Conservation (phyloP, 2,113 vertebrate species). For the Nerophis ophidion region DNA sequence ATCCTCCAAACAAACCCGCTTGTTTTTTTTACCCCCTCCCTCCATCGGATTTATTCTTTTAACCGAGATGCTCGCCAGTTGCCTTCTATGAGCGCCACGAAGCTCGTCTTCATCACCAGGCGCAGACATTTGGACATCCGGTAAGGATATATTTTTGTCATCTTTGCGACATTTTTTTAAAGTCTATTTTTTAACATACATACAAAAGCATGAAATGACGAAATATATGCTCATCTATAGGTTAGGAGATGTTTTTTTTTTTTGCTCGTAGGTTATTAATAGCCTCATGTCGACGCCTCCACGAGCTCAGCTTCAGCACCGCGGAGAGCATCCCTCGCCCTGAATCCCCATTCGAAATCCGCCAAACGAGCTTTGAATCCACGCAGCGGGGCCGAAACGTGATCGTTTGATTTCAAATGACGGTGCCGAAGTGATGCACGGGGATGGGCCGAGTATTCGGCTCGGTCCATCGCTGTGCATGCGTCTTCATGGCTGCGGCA, state of each 20-base stretch:
- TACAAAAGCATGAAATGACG: no score
- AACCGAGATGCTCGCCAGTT: neutral
- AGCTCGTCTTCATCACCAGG: constrained; percentile 24
- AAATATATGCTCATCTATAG: no score
- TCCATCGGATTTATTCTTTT: neutral
- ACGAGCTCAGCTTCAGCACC: constrained; percentile 68
- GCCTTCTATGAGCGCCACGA: constrained; percentile 18
- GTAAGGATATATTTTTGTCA: constrained; percentile 37
- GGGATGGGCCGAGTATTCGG: constrained; percentile 30
- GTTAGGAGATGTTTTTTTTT: neutral
- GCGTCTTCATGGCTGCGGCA: constrained; percentile 16
- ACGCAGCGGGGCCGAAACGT: neutral
- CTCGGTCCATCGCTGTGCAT: constrained; percentile 5
- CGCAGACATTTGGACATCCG: constrained; percentile 34
- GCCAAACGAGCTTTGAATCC: no score
- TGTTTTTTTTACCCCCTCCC: no score
- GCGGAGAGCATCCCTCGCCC: constrained; percentile 60
- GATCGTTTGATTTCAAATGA: neutral
- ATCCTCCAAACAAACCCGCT: no score
- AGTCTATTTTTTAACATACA: neutral
- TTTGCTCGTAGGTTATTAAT: neutral
- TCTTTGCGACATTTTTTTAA: neutral
- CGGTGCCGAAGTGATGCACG: neutral
- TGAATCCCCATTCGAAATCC: neutral
- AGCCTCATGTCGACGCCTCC: constrained; percentile 24